A percentile compares a stretch with the other conserved stretches of the same genome.
Evolutionary conservation across 2,113 vertebrate species (phyloP).

Genomic region (Vulpes vulpes): DNA sequence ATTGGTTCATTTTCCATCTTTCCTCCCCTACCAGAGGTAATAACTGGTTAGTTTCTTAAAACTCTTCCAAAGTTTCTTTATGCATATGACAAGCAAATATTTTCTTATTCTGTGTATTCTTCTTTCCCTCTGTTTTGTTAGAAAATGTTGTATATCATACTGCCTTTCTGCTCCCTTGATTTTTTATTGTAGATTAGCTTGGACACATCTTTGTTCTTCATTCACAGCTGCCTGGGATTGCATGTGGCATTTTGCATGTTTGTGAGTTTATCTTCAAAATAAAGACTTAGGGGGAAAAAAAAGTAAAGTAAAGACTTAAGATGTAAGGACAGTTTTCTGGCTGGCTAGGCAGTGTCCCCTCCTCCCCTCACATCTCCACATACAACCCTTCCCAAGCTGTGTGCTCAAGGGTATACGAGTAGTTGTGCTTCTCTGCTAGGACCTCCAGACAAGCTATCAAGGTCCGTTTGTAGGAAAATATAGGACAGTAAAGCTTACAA

Average conservation of each 20-base stretch:
- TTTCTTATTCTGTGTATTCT: background rate
- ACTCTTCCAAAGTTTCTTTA: background rate
- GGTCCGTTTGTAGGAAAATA: background rate
- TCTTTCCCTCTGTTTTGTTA: background rate
- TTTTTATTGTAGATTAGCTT: background rate
- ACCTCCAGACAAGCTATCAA: background rate
- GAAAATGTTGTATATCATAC: background rate
- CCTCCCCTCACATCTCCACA: background rate
- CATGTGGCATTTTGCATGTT: background rate
- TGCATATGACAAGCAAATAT: background rate
- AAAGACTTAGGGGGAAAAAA: background rate
- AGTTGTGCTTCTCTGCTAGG: background rate
- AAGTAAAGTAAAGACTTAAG: background rate
- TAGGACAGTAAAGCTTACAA: background rate
- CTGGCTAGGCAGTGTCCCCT: background rate
- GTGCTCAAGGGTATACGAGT: background rate
- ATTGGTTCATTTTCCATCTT: background rate
- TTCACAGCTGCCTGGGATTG: background rate
- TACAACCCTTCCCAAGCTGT: background rate
- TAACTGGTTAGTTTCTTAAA: background rate
- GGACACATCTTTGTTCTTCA: background rate
- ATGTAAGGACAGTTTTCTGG: background rate
- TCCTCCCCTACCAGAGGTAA: background rate
- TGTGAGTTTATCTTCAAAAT: conserved; percentile 15
- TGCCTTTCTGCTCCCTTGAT: background rate